Base-by-base conservation (phyloP, 1,140 invertebrate genomes). In the Halesus radiatus region DNA sequence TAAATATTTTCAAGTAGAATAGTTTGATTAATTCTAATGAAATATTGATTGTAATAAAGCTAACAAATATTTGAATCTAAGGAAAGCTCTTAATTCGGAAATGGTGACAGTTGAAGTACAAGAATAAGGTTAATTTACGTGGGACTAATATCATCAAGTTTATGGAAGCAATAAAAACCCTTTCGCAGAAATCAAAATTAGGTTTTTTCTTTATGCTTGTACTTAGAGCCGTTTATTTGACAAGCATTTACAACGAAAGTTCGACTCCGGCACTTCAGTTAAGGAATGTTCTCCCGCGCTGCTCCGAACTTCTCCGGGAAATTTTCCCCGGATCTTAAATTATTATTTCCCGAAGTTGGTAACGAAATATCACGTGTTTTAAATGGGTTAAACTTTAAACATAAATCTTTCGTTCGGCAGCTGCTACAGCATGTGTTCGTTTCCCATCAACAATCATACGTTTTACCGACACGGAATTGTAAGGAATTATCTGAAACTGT, bases 361-460 rank as follows among this genome's bases (percentile, higher is more conserved):
- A 77, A 76, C 80, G 78, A 80, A 83, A 83, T 83, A 83, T 81
- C 82, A 83, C 82, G 82, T 81, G 82, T 83, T 83, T 83, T 79
- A 83, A 83, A 83, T 80, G 82, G 80, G 82, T 80, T 74, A 81
- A 83, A 83, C 77, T 83, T 83, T 15, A 53, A 29, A 64, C 82
- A 81, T 83, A 83, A 83, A 83, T 83, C 82, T 81, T 66, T 66
- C 56, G 66, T 83, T 83, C 82, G 80, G 80, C 82, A 83, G 76
- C 82, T 83, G 82, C 60, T 79, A 60, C 78, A 70, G 26, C 56
- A 13, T 70, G 66, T 64, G 78, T 74, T 52, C 26, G 23, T 52
- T 62, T 79, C 72, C 81, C 78, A 83, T 83, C 76, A 74, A 75
- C 53, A 79, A 70, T 79, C 81, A 76, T 74, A 77, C 74, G 64